phyloP scores from a whole-genome alignment of 2,113 vertebrate species.

The Scomber colias region DNA sequence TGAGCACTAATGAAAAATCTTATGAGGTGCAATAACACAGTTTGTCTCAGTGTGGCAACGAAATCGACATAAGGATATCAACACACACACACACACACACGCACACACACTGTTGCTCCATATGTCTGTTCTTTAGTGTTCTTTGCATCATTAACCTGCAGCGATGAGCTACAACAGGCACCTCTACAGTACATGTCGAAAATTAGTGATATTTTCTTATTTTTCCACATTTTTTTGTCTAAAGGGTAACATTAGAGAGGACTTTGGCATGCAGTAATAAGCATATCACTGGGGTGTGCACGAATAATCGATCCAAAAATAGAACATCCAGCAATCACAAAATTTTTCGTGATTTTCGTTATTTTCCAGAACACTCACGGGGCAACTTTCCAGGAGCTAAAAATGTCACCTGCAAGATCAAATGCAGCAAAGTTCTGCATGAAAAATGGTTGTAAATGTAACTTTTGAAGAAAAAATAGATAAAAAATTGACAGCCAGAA shows the following conservation, averaged over 20 bases:
- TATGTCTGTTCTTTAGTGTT: constrained; percentile 52
- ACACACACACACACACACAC: constrained; percentile 25
- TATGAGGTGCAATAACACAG: background rate
- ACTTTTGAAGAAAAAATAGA: constrained; percentile 8
- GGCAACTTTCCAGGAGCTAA: constrained; percentile 2
- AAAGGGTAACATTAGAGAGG: background rate
- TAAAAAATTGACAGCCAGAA: background rate
- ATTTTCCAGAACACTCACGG: constrained; percentile 18
- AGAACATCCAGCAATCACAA: constrained; percentile 7
- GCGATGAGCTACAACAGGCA: constrained; percentile 27
- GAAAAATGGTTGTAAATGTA: background rate
- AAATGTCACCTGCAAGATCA: constrained; percentile 8
- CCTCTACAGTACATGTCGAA: constrained; percentile 11
- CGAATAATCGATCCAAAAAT: constrained; percentile 15
- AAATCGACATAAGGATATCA: constrained; percentile 25
- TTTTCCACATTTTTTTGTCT: background rate
- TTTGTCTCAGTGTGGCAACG: constrained; percentile 12
- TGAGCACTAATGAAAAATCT: constrained; percentile 23
- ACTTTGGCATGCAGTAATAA: constrained; percentile 8
- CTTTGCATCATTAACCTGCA: constrained; percentile 44
- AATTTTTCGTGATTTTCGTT: background rate
- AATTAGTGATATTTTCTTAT: constrained; percentile 19
- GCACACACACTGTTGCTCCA: constrained; percentile 36
- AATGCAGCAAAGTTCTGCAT: background rate
- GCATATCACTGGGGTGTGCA: constrained; percentile 5